Evolutionary conservation across 2,797 vertebrate genomes (phyloP).

Genomic region (Crocodylus rhombifer): DNA sequence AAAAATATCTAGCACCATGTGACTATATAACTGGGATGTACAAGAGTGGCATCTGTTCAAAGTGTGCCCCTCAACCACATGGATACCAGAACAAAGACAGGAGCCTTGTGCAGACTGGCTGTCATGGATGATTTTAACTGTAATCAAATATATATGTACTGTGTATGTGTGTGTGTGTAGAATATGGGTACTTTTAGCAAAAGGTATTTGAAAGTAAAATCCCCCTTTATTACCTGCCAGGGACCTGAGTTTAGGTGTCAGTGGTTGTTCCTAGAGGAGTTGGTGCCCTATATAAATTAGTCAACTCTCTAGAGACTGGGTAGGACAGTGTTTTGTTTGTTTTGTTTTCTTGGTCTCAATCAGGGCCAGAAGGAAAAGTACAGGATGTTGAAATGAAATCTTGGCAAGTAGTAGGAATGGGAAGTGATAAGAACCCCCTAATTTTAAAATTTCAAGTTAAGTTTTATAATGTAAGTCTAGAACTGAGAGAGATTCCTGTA

Average conservation of each 20-base stretch:
- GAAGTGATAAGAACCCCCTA: not conserved
- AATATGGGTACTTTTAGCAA: not conserved
- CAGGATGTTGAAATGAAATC: not conserved
- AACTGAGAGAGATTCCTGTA: not conserved
- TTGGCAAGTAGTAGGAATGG: too few species aligned
- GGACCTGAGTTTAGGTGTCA: not conserved
- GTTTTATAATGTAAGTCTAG: not conserved
- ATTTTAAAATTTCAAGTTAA: not conserved
- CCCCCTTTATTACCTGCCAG: not conserved
- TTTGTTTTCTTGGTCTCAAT: constrained; percentile 1
- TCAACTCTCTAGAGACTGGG: too few species aligned
- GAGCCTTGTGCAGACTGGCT: not conserved
- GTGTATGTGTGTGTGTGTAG: too few species aligned
- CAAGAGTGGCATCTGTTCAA: not conserved
- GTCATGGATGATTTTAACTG: not conserved
- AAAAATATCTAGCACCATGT: not conserved
- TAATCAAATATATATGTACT: not conserved
- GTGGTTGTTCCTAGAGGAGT: not conserved
- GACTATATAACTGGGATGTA: not conserved
- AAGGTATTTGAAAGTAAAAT: rapidly evolving
- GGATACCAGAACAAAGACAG: not conserved
- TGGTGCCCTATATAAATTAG: not conserved
- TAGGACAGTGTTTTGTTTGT: not conserved
- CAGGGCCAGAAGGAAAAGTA: not conserved
- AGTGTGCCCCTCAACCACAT: not conserved